phyloP scores from a whole-genome alignment of 2,797 vertebrate genomes.

The Nannoperca australis region DNA sequence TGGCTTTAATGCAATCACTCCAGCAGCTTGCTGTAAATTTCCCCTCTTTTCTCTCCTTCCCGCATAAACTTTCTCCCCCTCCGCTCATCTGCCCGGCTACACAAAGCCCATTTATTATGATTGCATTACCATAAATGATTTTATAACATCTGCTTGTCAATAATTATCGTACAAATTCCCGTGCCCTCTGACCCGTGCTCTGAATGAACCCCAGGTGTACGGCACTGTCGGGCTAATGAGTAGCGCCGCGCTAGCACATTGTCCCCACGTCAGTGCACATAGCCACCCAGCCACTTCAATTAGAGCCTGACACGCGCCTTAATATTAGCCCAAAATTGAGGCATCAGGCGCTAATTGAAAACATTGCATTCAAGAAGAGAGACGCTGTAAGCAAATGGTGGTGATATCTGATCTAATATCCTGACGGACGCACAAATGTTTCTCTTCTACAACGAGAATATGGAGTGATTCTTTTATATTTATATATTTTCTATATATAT shows the following conservation, averaged over 20 bases:
- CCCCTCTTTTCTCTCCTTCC: slow-evolving; percentile 33
- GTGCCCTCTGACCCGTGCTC: slow-evolving; percentile 79
- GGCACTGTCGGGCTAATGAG: slow-evolving; percentile 82
- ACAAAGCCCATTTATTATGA: slow-evolving; percentile 83
- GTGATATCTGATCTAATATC: slow-evolving; percentile 56
- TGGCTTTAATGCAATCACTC: slow-evolving; percentile 47
- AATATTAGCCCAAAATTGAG: slow-evolving; percentile 78
- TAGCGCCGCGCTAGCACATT: slow-evolving; percentile 57
- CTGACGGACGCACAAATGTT: slow-evolving; percentile 22
- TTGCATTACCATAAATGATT: slow-evolving; percentile 89
- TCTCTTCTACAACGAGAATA: background rate
- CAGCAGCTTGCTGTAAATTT: slow-evolving; percentile 59
- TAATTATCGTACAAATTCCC: slow-evolving; percentile 83
- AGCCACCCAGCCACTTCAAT: slow-evolving; percentile 72
- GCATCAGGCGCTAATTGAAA: slow-evolving; percentile 77
- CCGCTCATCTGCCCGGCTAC: slow-evolving; percentile 66
- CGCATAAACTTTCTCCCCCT: slow-evolving; percentile 50
- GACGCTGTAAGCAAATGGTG: slow-evolving; percentile 46
- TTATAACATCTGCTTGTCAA: slow-evolving; percentile 88
- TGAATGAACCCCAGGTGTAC: slow-evolving; percentile 85
- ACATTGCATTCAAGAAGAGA: slow-evolving; percentile 67
- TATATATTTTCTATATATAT: background rate
- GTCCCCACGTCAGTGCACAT: slow-evolving; percentile 74
- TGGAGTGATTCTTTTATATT: background rate
- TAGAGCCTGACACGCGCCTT: slow-evolving; percentile 65